Evolutionary conservation across 2,888 invertebrate species (phyloP), one percentile per base, ranked within the genome.

Genomic region (Apeira syringaria): DNA sequence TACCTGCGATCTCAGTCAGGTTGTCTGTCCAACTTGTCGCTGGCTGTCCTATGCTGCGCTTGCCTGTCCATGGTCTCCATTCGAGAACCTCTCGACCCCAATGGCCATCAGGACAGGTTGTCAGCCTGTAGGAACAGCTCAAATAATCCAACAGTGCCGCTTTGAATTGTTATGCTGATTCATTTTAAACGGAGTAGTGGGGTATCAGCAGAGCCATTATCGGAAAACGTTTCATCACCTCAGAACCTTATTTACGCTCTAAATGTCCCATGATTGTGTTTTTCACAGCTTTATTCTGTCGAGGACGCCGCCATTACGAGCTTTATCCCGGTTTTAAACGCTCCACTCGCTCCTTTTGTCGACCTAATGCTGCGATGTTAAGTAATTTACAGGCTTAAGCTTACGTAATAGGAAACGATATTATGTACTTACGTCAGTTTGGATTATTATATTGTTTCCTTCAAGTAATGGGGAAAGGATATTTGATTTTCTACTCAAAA

Each of bases 161-260:
- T n/a, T n/a, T n/a, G n/a, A n/a, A n/a, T n/a, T n/a, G n/a, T n/a
- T n/a, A n/a, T n/a, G n/a, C n/a, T n/a, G n/a, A n/a, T n/a, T n/a
- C 24, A 41, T 35, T 42, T 38, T 42, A 36, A 43, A 33, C 49
- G 45, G 50, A 55, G 52, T 61, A 57, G 58, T 59, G 26, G 47
- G 43, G 38, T 39, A 57, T 52, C 67, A 64, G 62, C 59, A 58
- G 58, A 34, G 29, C 64, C 64, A 72, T 73, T 73, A 73, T 71
- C 58, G 70, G 65, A 64, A 70, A 73, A 67, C 66, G 69, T 68
- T 68, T 65, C 62, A 57, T 69, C 64, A 65, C 61, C 62, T 59
- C 50, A 49, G 48, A 52, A 49, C 46, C 59, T 67, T 69, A 64
- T 67, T 66, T 63, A 59, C 59, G 56, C 55, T 59, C 50, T 61